Percentiles rank a stretch among this genome's conserved stretches.
Evolutionary conservation across 2,888 invertebrate genomes (phyloP).

Genomic region (Himalopsyche anomala): DNA sequence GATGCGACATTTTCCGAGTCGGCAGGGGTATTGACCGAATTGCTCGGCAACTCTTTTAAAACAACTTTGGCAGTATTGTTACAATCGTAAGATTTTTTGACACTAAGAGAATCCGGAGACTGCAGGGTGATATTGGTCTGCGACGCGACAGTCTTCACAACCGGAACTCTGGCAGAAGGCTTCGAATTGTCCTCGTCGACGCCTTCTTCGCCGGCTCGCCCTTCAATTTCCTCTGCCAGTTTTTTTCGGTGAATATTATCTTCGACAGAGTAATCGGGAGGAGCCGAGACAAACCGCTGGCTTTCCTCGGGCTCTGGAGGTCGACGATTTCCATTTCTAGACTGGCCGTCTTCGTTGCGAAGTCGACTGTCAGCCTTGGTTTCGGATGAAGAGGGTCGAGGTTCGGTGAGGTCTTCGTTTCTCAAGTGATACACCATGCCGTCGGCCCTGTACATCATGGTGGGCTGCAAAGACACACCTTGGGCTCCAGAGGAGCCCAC

Average conservation of each 20-base stretch:
- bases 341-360: slow-evolving; percentile 55
- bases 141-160: slow-evolving; percentile 70
- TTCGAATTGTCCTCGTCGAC: background rate
- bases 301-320: slow-evolving; percentile 61
- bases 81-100: slow-evolving; percentile 65
- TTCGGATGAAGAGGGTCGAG: slow-evolving; percentile 37
- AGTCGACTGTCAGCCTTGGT: slow-evolving; percentile 50
- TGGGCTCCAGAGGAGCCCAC: slow-evolving; percentile 53
- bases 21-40: background rate
- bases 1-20: background rate
- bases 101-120: slow-evolving; percentile 68
- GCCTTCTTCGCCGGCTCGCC: background rate
- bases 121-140: slow-evolving; percentile 75
- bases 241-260: slow-evolving; percentile 30
- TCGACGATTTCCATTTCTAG: slow-evolving; percentile 62
- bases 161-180: slow-evolving; percentile 55
- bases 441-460: slow-evolving; percentile 68
- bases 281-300: background rate
- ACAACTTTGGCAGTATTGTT: slow-evolving; percentile 63
- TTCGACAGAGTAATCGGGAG: slow-evolving; percentile 5
- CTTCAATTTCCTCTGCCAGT: background rate
- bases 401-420: slow-evolving; percentile 66
- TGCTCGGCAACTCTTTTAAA: slow-evolving; percentile 47
- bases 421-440: slow-evolving; percentile 64
- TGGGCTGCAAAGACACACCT: slow-evolving; percentile 64